Percentiles rank a stretch among this genome's conserved stretches.
Conservation (phyloP, 2,888 invertebrate species). For the Muschampia plurimacula region DNA sequence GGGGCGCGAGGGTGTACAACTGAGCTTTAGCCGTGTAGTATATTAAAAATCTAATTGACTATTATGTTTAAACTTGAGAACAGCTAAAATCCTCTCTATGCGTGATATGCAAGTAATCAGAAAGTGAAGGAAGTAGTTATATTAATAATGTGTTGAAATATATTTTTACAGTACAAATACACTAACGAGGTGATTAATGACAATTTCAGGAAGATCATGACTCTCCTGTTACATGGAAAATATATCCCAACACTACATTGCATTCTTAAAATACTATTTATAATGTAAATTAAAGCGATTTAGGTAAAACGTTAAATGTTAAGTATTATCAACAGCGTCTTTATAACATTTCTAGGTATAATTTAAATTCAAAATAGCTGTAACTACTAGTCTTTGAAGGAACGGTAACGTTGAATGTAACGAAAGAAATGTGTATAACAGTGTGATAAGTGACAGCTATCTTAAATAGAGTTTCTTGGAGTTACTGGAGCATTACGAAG, state of each 20-base stretch:
- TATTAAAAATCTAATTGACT: conserved; percentile 71
- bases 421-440: conserved; percentile 14
- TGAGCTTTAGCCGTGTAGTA: conserved; percentile 50
- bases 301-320: conserved; percentile 53
- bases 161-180: conserved; percentile 52
- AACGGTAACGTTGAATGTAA: conserved; percentile 34
- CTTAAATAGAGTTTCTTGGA: conserved; percentile 33
- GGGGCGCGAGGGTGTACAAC: conserved; percentile 29
- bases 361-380: conserved; percentile 56
- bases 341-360: conserved; percentile 56
- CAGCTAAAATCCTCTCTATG: conserved; percentile 61
- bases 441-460: conserved; percentile 28
- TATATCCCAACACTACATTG: conserved; percentile 71
- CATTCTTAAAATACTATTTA: conserved; percentile 62
- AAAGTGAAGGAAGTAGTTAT: conserved; percentile 70
- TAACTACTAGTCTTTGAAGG: conserved; percentile 50
- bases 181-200: conserved; percentile 40
- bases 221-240: conserved; percentile 49
- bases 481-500: conserved; percentile 46
- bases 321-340: conserved; percentile 54
- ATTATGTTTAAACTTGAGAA: conserved; percentile 59
- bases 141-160: conserved; percentile 65
- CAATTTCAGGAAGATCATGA: conserved; percentile 43
- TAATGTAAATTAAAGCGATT: conserved; percentile 72
- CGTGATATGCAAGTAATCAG: conserved; percentile 77